A percentile compares a stretch with the other conserved stretches of the same genome.
Evolutionary conservation across 2,888 invertebrate species (phyloP).

Genomic region (Allacma fusca): DNA sequence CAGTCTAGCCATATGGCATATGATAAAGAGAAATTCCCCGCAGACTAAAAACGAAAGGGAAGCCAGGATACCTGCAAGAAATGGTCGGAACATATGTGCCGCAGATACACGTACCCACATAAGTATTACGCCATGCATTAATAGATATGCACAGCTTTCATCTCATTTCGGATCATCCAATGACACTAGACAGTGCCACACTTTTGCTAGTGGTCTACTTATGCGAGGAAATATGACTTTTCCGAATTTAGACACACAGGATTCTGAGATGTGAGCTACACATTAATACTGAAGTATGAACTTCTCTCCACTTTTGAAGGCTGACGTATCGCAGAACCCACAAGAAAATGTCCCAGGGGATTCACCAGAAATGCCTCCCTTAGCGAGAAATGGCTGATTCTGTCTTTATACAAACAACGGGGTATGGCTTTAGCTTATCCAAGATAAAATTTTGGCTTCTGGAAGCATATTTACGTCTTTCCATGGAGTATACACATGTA

Average conservation of each 20-base stretch:
- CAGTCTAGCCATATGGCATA: not conserved
- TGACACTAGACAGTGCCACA: conserved; percentile 39
- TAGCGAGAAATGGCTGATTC: conserved; percentile 10
- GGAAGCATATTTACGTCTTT: no score
- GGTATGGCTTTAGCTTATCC: not conserved
- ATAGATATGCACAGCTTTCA: conserved; percentile 20
- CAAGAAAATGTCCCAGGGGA: conserved; percentile 14
- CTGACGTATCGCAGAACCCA: conserved; percentile 29
- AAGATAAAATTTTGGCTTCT: not conserved
- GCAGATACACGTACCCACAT: not conserved
- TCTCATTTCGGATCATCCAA: conserved; percentile 44
- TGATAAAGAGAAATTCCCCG: not conserved
- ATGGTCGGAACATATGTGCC: not conserved
- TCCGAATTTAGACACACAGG: not conserved
- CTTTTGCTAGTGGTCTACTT: not conserved
- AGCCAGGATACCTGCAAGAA: not conserved
- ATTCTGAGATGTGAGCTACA: not conserved
- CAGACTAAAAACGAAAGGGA: not conserved
- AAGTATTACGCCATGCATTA: no score
- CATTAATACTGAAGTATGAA: conserved; percentile 16
- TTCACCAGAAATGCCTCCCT: conserved; percentile 24
- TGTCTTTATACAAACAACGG: not conserved
- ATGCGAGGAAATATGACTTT: conserved; percentile 17
- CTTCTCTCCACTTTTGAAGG: conserved; percentile 3
- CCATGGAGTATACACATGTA: no score